Percentiles rank a stretch among this genome's conserved stretches.
Conservation (phyloP, 2,888 invertebrate genomes). For the Stenodera caucasica region DNA sequence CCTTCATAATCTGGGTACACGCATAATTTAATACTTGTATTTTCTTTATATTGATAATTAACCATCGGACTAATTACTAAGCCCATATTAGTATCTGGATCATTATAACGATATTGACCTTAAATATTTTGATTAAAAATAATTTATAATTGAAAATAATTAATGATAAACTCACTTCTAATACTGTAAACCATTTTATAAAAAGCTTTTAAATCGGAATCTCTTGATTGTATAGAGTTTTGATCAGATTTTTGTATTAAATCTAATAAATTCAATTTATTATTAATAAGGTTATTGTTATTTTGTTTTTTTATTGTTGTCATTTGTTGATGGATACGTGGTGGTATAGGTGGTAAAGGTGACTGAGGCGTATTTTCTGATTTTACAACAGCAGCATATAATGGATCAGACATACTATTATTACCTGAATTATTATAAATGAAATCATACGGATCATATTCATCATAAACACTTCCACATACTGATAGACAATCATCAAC, state of each 20-base stretch:
- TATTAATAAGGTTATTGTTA: slow-evolving; percentile 37
- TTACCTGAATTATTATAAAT: slow-evolving; percentile 66
- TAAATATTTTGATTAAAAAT: slow-evolving; percentile 40
- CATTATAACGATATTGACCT: slow-evolving; percentile 74
- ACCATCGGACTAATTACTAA: slow-evolving; percentile 87
- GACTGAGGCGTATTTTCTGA: slow-evolving; percentile 55
- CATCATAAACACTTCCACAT: slow-evolving; percentile 70
- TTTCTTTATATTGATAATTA: slow-evolving; percentile 72
- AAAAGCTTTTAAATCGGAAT: slow-evolving; percentile 80
- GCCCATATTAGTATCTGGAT: slow-evolving; percentile 81
- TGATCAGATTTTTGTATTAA: slow-evolving; percentile 66
- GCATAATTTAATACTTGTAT: slow-evolving; percentile 87
- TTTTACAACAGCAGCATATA: slow-evolving; percentile 69
- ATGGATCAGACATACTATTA: slow-evolving; percentile 67
- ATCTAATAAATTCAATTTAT: slow-evolving; percentile 58
- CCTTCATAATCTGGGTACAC: slow-evolving; percentile 66
- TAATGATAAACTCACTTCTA: slow-evolving; percentile 61
- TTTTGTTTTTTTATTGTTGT: slow-evolving; percentile 54
- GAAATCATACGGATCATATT: slow-evolving; percentile 79
- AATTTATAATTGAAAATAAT: slow-evolving; percentile 12
- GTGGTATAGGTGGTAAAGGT: slow-evolving; percentile 61
- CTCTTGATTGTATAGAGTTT: slow-evolving; percentile 55
- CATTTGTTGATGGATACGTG: slow-evolving; percentile 57
- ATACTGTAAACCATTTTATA: slow-evolving; percentile 80
- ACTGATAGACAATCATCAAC: slow-evolving; percentile 61